Conservation (phyloP, 1,140 invertebrate species). For the Magallana angulata region DNA sequence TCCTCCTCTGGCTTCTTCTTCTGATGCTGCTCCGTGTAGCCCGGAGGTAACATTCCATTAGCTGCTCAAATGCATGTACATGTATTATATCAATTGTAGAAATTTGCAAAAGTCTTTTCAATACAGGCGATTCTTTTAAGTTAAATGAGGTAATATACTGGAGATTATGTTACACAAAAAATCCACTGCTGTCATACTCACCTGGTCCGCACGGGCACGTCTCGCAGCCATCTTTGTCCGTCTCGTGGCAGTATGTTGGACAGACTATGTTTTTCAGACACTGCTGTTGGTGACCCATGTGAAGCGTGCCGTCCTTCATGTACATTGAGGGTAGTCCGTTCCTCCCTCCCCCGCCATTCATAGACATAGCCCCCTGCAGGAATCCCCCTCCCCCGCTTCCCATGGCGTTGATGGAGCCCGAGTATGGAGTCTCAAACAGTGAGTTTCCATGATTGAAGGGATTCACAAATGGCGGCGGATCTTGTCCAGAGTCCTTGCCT, state of each 20-base stretch:
- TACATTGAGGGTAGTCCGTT: conserved; percentile 43
- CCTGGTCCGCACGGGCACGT: conserved; percentile 45
- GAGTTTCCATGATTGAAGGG: conserved; percentile 55
- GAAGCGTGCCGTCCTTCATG: conserved; percentile 44
- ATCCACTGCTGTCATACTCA: not conserved
- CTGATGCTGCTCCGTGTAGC: not conserved
- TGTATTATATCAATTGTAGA: not conserved
- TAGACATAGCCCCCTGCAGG: conserved; percentile 19
- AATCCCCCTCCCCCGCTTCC: not conserved
- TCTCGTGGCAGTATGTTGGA: conserved; percentile 50
- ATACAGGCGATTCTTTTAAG: not conserved
- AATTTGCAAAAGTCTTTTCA: not conserved
- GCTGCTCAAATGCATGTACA: not conserved
- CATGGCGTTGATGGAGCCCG: conserved; percentile 36
- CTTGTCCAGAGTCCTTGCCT: not conserved
- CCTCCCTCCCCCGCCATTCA: conserved; percentile 13
- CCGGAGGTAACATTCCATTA: conserved; percentile 40
- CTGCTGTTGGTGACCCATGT: not conserved
- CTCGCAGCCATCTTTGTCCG: conserved; percentile 54
- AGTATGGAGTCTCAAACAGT: conserved; percentile 51
- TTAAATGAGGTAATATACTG: too few relatives aligned
- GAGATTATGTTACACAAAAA: too few relatives aligned
- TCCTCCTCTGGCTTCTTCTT: not conserved
- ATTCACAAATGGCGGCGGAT: conserved; percentile 15
- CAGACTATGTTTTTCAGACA: conserved; percentile 53